Percentiles rank a stretch among this genome's conserved stretches.
Evolutionary conservation across 2,888 invertebrate genomes (phyloP).

Genomic region (Cepaea hortensis): DNA sequence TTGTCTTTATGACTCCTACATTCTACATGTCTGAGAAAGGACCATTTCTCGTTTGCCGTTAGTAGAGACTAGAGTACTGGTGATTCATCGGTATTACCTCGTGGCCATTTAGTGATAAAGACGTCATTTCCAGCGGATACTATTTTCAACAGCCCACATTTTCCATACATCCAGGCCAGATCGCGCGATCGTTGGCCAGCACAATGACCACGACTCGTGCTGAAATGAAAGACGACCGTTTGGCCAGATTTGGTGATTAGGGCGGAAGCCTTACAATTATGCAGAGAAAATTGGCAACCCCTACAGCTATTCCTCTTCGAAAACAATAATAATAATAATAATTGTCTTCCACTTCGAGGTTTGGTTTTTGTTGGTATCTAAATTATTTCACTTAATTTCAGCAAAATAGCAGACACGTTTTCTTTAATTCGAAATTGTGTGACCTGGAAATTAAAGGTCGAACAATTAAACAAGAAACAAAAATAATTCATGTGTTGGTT

Average conservation of each 20-base stretch:
- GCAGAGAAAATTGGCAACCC: background rate
- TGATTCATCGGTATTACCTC: background rate
- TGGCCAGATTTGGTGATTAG: conserved; percentile 28
- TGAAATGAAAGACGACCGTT: conserved; percentile 2
- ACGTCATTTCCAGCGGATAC: background rate
- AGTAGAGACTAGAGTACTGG: background rate
- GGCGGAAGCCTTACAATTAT: conserved; percentile 33
- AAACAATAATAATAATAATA: background rate
- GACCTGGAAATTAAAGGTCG: too few relatives aligned
- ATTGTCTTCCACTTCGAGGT: too few relatives aligned
- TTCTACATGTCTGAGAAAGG: too few relatives aligned
- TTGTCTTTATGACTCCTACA: too few relatives aligned
- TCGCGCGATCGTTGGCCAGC: background rate
- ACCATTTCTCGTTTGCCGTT: too few relatives aligned
- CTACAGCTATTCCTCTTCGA: background rate
- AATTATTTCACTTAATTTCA: too few relatives aligned
- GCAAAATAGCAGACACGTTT: too few relatives aligned
- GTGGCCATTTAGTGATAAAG: background rate
- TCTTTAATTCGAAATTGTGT: too few relatives aligned
- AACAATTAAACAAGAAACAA: too few relatives aligned
- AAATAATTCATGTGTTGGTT: too few relatives aligned
- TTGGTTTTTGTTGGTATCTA: too few relatives aligned
- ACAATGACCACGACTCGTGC: background rate
- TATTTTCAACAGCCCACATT: background rate
- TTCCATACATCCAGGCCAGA: background rate